Base-by-base conservation (phyloP, 2,113 vertebrate genomes). In the Rhadina sibilatrix region DNA sequence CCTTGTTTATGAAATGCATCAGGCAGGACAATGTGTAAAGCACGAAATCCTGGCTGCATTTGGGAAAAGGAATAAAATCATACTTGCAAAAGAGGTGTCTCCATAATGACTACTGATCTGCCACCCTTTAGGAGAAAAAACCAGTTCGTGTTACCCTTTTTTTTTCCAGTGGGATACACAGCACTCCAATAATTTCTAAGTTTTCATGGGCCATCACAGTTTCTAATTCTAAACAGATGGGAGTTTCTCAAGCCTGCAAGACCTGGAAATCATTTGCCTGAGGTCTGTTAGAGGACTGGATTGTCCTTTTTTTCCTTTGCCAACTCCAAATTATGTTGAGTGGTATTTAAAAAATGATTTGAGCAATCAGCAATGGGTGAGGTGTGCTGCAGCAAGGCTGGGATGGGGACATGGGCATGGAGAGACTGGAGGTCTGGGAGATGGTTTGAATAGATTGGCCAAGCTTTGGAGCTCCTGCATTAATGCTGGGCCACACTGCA, bases 1-100 rank as follows among this genome's bases (percentile, higher is more conserved):
- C 31, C n/a, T 35, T 72, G 33, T 88, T 72, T 85, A 23, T 64
- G 46, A 85, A 86, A 70, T 13, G 11, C 14, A 20, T 64, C 37
- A 12, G 35, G 38, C n/a, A 52, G 47, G 52, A 49, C 37, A 64
- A 54, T 0, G 0, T 56, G 0, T 60, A n/a, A 74, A 87, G 35
- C 25, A 25, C 2, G 0, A 82, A 86, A 33, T 66, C 40, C 49
- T 40, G 15, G 30, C 35, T 49, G 56, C 19, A 15, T 71, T 87
- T 84, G 53, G 30, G 40, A 37, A 57, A 74, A 60, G 31, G 21
- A 83, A 69, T 44, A 77, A 90, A 83, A 65, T 65, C 5, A 30
- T 35, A 31, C 44, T 44, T n/a, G n/a, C 37, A 57, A 30, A 76
- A 81, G 64, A 66, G 23, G 13, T 61, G 35, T 35, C 14, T 79